Conservation (phyloP, 92 coral and sea anemone genomes). For the Ricordea florida region DNA sequence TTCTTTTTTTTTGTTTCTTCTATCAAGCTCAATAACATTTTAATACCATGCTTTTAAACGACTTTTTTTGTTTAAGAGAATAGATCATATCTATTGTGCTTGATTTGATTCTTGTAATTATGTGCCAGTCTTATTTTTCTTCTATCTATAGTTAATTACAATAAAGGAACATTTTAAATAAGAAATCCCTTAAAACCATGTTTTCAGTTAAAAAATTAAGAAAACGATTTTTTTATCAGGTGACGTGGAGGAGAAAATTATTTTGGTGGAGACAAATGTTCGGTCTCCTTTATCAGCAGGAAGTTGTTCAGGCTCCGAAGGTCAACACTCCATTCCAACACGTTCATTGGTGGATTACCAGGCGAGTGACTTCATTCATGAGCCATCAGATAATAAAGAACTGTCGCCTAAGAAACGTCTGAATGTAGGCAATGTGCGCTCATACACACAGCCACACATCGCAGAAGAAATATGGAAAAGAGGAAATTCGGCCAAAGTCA, state of each 20-base stretch:
- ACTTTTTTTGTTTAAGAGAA: no score
- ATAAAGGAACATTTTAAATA: no score
- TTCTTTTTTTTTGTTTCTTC: no score
- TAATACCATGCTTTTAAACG: no score
- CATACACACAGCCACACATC: slow-evolving; percentile 7
- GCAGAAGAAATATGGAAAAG: slow-evolving; percentile 22
- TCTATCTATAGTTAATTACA: no score
- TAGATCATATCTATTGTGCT: no score
- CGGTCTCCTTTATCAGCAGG: slow-evolving; percentile 63
- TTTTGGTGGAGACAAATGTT: slow-evolving; percentile 66
- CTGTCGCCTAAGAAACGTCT: neutral
- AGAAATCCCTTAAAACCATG: no score
- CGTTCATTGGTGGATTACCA: slow-evolving; percentile 12
- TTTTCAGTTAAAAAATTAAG: neutral
- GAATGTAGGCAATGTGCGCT: neutral
- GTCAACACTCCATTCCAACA: neutral
- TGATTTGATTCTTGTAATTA: no score
- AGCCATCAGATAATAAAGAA: neutral
- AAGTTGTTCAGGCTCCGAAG: neutral
- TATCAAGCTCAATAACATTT: no score
- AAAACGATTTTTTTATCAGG: slow-evolving; percentile 29
- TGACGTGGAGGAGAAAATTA: slow-evolving; percentile 22
- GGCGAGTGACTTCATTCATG: slow-evolving; percentile 19
- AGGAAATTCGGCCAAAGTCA: neutral
- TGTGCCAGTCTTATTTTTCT: no score